A percentile compares a stretch with the other conserved stretches of the same genome.
phyloP scores from a whole-genome alignment of 2,113 vertebrate genomes.

The Ammospiza caudacuta region DNA sequence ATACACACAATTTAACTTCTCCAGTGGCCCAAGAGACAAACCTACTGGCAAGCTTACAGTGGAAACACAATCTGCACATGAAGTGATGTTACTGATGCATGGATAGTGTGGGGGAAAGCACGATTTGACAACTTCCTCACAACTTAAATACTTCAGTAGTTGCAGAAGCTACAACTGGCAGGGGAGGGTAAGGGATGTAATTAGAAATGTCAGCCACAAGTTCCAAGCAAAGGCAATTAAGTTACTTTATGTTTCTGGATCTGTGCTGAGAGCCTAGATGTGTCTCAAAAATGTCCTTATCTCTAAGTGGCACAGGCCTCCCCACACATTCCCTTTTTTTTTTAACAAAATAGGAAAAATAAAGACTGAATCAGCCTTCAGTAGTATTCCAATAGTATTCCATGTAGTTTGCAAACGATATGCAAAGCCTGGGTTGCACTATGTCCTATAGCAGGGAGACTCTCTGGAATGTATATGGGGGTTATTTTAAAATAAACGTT shows the following conservation, averaged over 20 bases:
- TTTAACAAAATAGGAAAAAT: not conserved
- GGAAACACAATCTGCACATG: not conserved
- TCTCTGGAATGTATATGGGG: slow-evolving; percentile 56
- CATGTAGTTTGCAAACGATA: not conserved
- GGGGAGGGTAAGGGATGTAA: not conserved
- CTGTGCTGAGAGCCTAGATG: not conserved
- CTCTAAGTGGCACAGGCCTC: not conserved
- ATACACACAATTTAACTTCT: slow-evolving; percentile 28
- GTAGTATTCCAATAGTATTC: not conserved
- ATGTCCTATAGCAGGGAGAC: slow-evolving; percentile 30
- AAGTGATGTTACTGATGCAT: not conserved
- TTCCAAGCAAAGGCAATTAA: slow-evolving; percentile 28
- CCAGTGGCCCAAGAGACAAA: not conserved
- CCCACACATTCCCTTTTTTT: not conserved
- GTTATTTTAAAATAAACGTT: slow-evolving; percentile 70
- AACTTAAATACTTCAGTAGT: not conserved
- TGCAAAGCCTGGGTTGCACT: not conserved
- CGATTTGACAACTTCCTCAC: not conserved
- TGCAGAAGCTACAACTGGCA: slow-evolving; percentile 6
- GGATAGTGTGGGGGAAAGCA: not conserved
- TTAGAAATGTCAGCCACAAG: slow-evolving; percentile 6
- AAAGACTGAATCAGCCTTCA: not conserved
- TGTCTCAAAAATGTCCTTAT: not conserved
- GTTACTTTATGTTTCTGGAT: not conserved
- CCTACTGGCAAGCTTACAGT: not conserved